phyloP scores from a whole-genome alignment of 2,113 vertebrate species.

The Phylloscopus trochiloides region DNA sequence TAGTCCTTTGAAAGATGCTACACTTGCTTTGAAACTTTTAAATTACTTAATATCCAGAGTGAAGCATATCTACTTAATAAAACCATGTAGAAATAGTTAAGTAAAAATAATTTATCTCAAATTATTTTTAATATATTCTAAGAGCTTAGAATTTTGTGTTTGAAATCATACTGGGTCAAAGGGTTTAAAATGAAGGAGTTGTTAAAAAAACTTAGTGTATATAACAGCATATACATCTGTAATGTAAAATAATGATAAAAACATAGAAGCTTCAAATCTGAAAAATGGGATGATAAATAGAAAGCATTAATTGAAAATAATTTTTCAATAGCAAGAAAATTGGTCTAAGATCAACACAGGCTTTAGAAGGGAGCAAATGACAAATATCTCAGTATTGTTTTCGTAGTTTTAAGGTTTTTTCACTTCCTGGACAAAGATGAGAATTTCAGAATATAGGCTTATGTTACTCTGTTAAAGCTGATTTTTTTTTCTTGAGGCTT shows the following conservation, averaged over 20 bases:
- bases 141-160: not conserved
- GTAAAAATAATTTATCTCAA: not conserved
- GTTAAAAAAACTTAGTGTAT: not conserved
- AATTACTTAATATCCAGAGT: not conserved
- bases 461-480: not conserved
- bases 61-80: not conserved
- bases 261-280: not conserved
- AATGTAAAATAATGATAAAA: not conserved
- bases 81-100: not conserved
- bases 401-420: not conserved
- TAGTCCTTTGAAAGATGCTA: not conserved
- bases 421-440: not conserved
- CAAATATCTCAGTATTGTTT: not conserved
- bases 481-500: not conserved
- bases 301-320: not conserved
- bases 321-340: not conserved
- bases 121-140: not conserved
- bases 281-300: not conserved
- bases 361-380: not conserved
- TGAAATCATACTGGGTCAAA: not conserved
- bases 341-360: not conserved
- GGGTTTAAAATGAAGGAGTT: not conserved
- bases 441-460: not conserved
- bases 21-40: not conserved
- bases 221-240: not conserved